Conservation (phyloP, 1,140 invertebrate species). For the Drosophila serrata region DNA sequence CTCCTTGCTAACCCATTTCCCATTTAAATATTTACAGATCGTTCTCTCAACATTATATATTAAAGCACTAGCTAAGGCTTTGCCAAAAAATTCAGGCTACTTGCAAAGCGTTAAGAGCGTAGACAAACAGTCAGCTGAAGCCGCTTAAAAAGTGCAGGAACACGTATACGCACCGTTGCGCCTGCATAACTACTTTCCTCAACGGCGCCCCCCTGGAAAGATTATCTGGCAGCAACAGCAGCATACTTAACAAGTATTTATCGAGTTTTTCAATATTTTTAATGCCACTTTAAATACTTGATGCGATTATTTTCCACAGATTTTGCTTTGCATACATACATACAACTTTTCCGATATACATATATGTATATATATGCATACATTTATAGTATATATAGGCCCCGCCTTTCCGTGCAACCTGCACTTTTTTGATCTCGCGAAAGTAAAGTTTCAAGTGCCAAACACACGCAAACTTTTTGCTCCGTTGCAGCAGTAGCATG, state of each 20-base stretch:
- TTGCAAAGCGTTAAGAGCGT: constrained; percentile 5
- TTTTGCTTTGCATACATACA: constrained; percentile 69
- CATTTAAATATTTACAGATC: background rate
- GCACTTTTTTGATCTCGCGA: constrained; percentile 41
- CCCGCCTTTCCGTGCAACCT: constrained; percentile 5
- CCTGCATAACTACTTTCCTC: background rate
- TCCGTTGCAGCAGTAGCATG: constrained; percentile 59
- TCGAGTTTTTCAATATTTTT: constrained; percentile 83
- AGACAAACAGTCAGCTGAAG: constrained; percentile 11
- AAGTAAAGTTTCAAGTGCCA: constrained; percentile 75
- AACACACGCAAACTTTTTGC: constrained; percentile 79
- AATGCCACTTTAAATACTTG: constrained; percentile 83
- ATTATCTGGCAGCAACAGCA: constrained; percentile 36
- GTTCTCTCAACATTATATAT: constrained; percentile 2
- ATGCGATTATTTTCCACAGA: constrained; percentile 79
- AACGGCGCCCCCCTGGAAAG: background rate
- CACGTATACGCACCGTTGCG: constrained; percentile 60
- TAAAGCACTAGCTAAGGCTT: constrained; percentile 9
- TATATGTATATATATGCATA: background rate
- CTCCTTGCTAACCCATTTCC: background rate
- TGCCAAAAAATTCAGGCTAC: constrained; percentile 7
- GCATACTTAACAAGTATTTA: constrained; percentile 78
- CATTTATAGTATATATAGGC: constrained; percentile 5
- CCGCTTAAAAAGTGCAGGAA: constrained; percentile 36
- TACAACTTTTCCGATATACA: constrained; percentile 4